Conservation (phyloP, 2,888 invertebrate genomes). For the Gisinianus flammeolus region DNA sequence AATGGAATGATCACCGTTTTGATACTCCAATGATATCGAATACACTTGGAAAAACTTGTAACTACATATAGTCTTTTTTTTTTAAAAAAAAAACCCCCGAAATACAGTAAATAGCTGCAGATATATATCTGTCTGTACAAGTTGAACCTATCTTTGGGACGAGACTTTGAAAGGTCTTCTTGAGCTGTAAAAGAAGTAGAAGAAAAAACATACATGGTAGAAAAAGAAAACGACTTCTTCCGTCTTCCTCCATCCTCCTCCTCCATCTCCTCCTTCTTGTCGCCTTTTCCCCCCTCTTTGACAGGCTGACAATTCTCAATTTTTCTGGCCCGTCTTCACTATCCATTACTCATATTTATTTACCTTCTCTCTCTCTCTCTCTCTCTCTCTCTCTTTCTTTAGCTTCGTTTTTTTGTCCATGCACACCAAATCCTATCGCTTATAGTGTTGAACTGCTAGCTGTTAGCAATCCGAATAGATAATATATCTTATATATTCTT, state of each 20-base stretch:
- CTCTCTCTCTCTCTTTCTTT: background rate
- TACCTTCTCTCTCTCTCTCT: slow-evolving; percentile 19
- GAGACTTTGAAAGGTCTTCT: background rate
- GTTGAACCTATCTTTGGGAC: too few species aligned
- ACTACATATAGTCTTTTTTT: too few species aligned
- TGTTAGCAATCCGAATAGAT: too few species aligned
- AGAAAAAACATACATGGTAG: background rate
- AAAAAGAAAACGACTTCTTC: background rate
- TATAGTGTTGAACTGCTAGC: too few species aligned
- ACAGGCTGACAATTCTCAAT: slow-evolving; percentile 37
- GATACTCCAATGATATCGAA: too few species aligned
- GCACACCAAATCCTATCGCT: too few species aligned
- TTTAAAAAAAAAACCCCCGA: too few species aligned
- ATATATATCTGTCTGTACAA: too few species aligned
- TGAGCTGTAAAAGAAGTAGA: background rate
- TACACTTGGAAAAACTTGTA: too few species aligned
- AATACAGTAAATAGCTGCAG: too few species aligned
- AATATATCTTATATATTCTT: too few species aligned
- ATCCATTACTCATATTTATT: slow-evolving; percentile 33
- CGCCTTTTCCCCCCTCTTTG: background rate
- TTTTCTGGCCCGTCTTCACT: slow-evolving; percentile 26
- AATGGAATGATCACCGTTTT: too few species aligned
- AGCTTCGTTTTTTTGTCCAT: background rate
- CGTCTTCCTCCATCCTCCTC: background rate
- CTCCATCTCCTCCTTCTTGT: background rate